Evolutionary conservation across 2,797 vertebrate genomes (phyloP), one percentile per base, ranked within the genome.

Genomic region (Danio kyathit): DNA sequence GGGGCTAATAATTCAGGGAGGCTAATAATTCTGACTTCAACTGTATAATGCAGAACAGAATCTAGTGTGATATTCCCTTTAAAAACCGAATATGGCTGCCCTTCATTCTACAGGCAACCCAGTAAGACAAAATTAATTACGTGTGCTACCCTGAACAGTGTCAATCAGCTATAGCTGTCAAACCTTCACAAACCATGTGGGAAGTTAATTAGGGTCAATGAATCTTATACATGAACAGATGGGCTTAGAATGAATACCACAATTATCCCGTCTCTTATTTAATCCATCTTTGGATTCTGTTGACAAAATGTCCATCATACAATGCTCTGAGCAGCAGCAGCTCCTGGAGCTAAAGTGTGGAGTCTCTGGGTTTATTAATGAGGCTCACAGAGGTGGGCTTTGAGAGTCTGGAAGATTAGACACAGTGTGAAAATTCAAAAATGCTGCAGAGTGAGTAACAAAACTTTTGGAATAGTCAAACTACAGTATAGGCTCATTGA

Each of bases 301-400:
- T 78, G 86, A 67, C 72, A 66, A 48, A 61, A 75, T 85, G 77
- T 85, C 86, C 69, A 46, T 85, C 79, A 85, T 76, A 40, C 80
- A 46, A 57, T 17, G n/a, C 69, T 82, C 44, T 56, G 49, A 76
- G 78, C 76, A 40, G 66, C 29, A 41, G 51, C 61, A 49, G 46
- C 57, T 79, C 29, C 77, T 54, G 6, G 9, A 63, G 52, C 46
- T 29, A 40, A 57, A 67, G 11, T 56, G 16, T 49, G 44, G n/a
- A 44, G 46, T 79, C 46, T 13, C 38, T n/a, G 57, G 17, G 57
- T 63, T 63, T 52, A 48, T 78, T 69, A 69, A 78, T 71, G 67
- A 59, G 14, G 7, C 44, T 60, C 11, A 49, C 21, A 0, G 41
- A 77, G 43, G 43, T 69, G 29, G 52, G 75, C 43, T 77, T 57